Evolutionary conservation across 1,140 invertebrate genomes (phyloP).

Genomic region (Eufriesea mexicana): DNA sequence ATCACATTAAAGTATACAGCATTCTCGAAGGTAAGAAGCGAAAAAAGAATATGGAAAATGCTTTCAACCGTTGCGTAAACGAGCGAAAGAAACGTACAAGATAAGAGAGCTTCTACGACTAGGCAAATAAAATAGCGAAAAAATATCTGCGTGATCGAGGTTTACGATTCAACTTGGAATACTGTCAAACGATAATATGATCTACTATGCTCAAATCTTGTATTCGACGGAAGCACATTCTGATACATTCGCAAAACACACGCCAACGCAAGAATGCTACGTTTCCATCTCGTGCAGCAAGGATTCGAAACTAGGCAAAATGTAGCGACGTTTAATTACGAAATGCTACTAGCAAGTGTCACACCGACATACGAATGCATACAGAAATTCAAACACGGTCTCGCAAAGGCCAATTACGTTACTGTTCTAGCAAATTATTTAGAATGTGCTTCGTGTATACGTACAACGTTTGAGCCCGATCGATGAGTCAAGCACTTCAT

Average conservation of each 20-base stretch:
- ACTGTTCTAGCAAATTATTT: neutral
- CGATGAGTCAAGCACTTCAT: neutral
- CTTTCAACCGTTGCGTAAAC: neutral
- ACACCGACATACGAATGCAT: neutral
- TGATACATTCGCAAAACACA: neutral
- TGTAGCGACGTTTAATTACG: neutral
- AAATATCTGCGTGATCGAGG: neutral
- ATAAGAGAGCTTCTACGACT: neutral
- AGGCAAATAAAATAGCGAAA: neutral
- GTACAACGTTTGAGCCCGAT: constrained; percentile 9
- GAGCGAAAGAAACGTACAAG: neutral
- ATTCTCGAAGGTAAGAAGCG: neutral
- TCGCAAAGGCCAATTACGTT: neutral
- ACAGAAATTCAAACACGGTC: neutral
- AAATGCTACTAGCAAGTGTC: neutral
- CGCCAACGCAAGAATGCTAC: neutral
- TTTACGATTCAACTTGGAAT: neutral
- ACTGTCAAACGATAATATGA: neutral
- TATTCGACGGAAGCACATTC: neutral
- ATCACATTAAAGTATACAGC: neutral
- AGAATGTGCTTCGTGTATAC: neutral
- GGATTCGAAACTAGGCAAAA: neutral
- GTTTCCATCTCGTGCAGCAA: neutral
- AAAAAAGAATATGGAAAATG: neutral
- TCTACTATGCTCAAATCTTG: neutral